Percentiles rank a stretch among this genome's conserved stretches.
These are phyloP conservation scores for Scarus forsteni DNA, from an alignment of 2,797 vertebrate genomes.

Conservation along the genomic window DNA sequence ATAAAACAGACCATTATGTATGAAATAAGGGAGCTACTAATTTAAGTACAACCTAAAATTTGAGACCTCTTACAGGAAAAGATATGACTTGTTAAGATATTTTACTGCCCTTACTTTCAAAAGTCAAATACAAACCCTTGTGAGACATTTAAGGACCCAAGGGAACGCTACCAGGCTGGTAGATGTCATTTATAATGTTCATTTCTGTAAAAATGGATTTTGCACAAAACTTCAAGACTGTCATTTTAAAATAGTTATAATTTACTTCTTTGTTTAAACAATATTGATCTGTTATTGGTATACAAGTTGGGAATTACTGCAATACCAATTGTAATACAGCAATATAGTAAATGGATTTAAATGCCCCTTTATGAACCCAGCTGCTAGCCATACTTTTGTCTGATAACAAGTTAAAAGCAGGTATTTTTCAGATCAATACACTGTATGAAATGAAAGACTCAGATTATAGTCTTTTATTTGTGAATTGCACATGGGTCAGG, in stretches of 20 bases:
- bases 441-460: slow-evolving; percentile 63
- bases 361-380: slow-evolving; percentile 45
- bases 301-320: slow-evolving; percentile 54
- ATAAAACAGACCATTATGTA: too few relatives aligned
- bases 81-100: too few relatives aligned
- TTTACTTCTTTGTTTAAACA: slow-evolving; percentile 60
- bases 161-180: too few relatives aligned
- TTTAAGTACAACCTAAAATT: too few relatives aligned
- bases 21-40: too few relatives aligned
- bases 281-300: slow-evolving; percentile 55
- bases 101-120: too few relatives aligned
- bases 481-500: slow-evolving; percentile 71
- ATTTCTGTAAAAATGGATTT: too few relatives aligned
- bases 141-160: too few relatives aligned
- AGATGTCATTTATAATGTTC: too few relatives aligned
- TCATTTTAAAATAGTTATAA: slow-evolving; percentile 49
- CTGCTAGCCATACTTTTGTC: slow-evolving; percentile 56
- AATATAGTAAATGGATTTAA: slow-evolving; percentile 43
- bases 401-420: slow-evolving; percentile 68
- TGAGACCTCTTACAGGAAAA: too few relatives aligned
- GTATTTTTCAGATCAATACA: slow-evolving; percentile 68
- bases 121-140: too few relatives aligned
- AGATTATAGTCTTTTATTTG: slow-evolving; percentile 67
- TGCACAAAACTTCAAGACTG: slow-evolving; percentile 34
- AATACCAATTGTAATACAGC: slow-evolving; percentile 46